Percentiles rank a stretch among this genome's conserved stretches.
Evolutionary conservation across 2,113 vertebrate genomes (phyloP).

Genomic region (Engraulis encrasicolus): DNA sequence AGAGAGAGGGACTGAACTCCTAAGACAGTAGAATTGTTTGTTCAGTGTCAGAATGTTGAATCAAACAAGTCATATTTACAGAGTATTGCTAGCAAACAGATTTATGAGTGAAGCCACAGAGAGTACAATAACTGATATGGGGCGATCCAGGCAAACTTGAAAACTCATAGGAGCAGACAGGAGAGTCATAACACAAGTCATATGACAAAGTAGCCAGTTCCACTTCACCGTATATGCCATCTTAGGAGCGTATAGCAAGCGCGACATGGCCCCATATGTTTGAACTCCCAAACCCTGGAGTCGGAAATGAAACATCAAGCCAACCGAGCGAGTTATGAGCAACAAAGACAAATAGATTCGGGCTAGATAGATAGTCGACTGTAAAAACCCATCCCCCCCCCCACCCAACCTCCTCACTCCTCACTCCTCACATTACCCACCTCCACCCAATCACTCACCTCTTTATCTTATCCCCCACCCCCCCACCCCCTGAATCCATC

Average conservation of each 20-base stretch:
- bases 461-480: too few relatives aligned
- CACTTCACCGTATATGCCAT: too few relatives aligned
- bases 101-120: not conserved
- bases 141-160: not conserved
- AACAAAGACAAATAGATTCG: not conserved
- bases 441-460: too few relatives aligned
- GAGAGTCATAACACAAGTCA: not conserved
- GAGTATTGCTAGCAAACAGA: not conserved
- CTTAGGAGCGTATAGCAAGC: too few relatives aligned
- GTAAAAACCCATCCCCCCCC: not conserved
- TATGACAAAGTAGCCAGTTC: not conserved
- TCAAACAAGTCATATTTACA: not conserved
- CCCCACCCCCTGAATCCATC: not conserved
- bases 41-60: not conserved
- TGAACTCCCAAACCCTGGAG: not conserved
- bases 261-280: too few relatives aligned
- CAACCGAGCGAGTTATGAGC: slow-evolving; percentile 38
- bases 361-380: not conserved
- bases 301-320: slow-evolving; percentile 30
- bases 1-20: too few relatives aligned
- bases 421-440: too few relatives aligned
- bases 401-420: too few relatives aligned
- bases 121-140: too few relatives aligned
- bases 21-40: not conserved
- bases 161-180: not conserved